These are phyloP conservation scores for Littorina saxatilis DNA, from an alignment of 1,140 invertebrate genomes.

Conservation along the genomic window DNA sequence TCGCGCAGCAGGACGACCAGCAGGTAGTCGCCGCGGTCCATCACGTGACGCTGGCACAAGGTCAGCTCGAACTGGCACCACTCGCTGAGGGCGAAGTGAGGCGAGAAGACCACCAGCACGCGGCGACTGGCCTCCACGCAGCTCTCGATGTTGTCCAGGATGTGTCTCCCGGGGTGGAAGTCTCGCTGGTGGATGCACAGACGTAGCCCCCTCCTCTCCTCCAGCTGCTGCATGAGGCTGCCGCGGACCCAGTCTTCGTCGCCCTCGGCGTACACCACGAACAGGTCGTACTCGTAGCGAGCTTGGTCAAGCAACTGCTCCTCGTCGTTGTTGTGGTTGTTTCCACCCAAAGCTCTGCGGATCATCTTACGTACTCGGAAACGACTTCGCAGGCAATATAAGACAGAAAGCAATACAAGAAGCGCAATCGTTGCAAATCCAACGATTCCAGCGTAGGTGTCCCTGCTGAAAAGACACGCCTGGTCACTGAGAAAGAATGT, in stretches of 20 bases:
- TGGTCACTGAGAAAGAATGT: not conserved
- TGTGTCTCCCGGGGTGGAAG: slow-evolving; percentile 52
- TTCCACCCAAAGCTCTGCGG: slow-evolving; percentile 1
- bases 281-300: slow-evolving; percentile 44
- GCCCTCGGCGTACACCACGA: slow-evolving; percentile 26
- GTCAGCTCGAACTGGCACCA: slow-evolving; percentile 75
- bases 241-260: slow-evolving; percentile 10
- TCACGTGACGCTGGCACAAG: slow-evolving; percentile 46
- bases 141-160: slow-evolving; percentile 56
- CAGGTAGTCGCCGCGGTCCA: slow-evolving; percentile 32
- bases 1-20: slow-evolving; percentile 42
- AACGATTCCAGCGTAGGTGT: slow-evolving; percentile 4
- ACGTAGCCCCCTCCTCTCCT: slow-evolving; percentile 28
- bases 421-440: not conserved
- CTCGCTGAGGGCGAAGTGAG: slow-evolving; percentile 51
- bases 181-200: slow-evolving; percentile 65
- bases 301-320: not conserved
- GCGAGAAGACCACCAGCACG: slow-evolving; percentile 55
- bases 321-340: not conserved
- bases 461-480: slow-evolving; percentile 18
- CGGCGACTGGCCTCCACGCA: slow-evolving; percentile 54
- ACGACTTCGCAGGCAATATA: not conserved
- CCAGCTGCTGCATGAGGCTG: slow-evolving; percentile 8
- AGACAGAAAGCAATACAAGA: not conserved
- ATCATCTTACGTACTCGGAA: slow-evolving; percentile 26